Conservation (phyloP, 1,140 invertebrate genomes). For the Hylyphantes graminicola region DNA sequence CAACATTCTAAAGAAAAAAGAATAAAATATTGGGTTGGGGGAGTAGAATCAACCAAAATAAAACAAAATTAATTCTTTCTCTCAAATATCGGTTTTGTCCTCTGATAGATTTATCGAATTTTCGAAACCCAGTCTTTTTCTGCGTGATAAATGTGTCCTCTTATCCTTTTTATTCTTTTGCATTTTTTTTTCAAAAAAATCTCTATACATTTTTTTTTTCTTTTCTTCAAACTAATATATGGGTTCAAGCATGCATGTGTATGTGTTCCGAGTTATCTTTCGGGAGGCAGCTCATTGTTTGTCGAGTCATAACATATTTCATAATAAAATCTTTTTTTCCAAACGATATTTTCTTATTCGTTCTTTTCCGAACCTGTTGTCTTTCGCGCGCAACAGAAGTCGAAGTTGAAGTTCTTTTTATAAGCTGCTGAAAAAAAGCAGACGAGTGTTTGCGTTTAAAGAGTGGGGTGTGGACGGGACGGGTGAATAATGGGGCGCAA, state of each 20-base stretch:
- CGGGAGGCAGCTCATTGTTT: slow-evolving; percentile 42
- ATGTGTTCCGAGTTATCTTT: slow-evolving; percentile 27
- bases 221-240: slow-evolving; percentile 1
- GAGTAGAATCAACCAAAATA: slow-evolving; percentile 17
- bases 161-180: slow-evolving; percentile 18
- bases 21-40: not conserved
- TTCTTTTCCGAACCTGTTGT: slow-evolving; percentile 26
- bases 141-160: slow-evolving; percentile 43
- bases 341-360: not conserved
- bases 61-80: slow-evolving; percentile 46
- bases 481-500: slow-evolving; percentile 36
- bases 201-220: slow-evolving; percentile 4
- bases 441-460: slow-evolving; percentile 38
- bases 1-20: slow-evolving; percentile 1
- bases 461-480: not conserved
- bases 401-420: no score
- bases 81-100: slow-evolving; percentile 57
- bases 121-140: slow-evolving; percentile 26
- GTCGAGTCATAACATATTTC: slow-evolving; percentile 55
- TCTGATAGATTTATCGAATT: slow-evolving; percentile 56
- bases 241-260: slow-evolving; percentile 13
- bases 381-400: slow-evolving; percentile 12
- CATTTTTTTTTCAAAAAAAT: slow-evolving; percentile 31
- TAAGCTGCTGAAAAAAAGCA: not conserved
- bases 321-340: slow-evolving; percentile 33